These are phyloP conservation scores for Xyrauchen texanus DNA, from an alignment of 2,113 vertebrate genomes.

Conservation along the genomic window DNA sequence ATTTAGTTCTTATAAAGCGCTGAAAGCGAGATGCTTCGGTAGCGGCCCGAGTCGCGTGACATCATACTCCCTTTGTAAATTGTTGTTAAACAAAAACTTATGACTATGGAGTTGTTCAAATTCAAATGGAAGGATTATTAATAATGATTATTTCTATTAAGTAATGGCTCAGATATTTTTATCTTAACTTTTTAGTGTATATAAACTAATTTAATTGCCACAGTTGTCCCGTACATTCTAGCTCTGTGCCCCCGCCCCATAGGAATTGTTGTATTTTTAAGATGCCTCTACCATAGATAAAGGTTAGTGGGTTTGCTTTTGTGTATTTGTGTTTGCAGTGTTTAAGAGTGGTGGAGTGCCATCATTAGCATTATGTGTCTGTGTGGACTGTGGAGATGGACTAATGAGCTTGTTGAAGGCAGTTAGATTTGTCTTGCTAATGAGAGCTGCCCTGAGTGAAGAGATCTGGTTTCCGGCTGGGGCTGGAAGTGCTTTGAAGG, in stretches of 20 bases:
- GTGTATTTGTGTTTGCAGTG: slow-evolving; percentile 49
- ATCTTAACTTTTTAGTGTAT: not conserved
- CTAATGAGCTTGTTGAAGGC: slow-evolving; percentile 48
- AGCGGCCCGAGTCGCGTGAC: too few species aligned
- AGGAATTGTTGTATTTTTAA: slow-evolving; percentile 41
- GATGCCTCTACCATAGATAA: slow-evolving; percentile 46
- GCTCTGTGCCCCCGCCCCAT: not conserved
- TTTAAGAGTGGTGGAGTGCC: slow-evolving; percentile 34
- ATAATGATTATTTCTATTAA: not conserved
- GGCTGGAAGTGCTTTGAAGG: slow-evolving; percentile 15
- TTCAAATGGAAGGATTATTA: not conserved
- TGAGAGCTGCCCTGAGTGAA: slow-evolving; percentile 34
- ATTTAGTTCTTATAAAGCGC: too few species aligned
- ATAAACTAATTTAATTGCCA: not conserved
- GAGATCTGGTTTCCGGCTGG: slow-evolving; percentile 29
- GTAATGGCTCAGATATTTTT: not conserved
- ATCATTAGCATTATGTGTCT: slow-evolving; percentile 51
- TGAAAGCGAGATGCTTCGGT: too few species aligned
- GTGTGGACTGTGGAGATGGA: slow-evolving; percentile 35
- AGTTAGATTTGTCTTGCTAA: slow-evolving; percentile 54
- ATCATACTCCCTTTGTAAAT: too few species aligned
- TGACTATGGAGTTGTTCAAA: too few species aligned
- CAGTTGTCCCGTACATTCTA: not conserved
- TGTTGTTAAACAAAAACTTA: too few species aligned
- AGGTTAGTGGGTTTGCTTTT: slow-evolving; percentile 19